Conservation (phyloP, 2,113 vertebrate species). For the Cyanoramphus novaezelandiae region DNA sequence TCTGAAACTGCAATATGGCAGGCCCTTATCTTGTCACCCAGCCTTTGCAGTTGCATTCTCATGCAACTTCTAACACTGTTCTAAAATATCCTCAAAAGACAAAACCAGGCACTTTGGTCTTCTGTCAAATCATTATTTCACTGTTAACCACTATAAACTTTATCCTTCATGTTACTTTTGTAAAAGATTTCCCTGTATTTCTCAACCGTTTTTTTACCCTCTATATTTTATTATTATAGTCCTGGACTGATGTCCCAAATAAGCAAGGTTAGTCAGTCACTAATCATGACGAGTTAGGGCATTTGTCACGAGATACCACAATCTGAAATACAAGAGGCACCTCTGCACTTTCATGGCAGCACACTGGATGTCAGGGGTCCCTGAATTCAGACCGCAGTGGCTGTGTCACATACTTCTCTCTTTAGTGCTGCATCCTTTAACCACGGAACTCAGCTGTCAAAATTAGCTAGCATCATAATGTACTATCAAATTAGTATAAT, state of each 20-base stretch:
- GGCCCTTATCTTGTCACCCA: neutral
- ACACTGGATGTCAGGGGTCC: neutral
- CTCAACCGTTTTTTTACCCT: neutral
- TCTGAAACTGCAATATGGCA: neutral
- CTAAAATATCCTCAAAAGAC: neutral
- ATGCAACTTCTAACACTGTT: neutral
- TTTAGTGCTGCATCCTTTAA: neutral
- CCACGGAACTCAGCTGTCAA: neutral
- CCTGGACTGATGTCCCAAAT: neutral
- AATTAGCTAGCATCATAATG: neutral
- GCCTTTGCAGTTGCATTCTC: neutral
- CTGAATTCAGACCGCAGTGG: fast-evolving
- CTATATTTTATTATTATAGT: neutral
- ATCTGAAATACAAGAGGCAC: neutral
- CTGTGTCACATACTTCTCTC: neutral
- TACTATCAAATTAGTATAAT: neutral
- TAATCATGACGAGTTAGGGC: neutral
- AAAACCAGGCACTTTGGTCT: neutral
- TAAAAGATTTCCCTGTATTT: neutral
- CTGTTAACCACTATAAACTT: neutral
- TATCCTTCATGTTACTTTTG: neutral
- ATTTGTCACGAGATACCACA: neutral
- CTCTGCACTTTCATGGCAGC: neutral
- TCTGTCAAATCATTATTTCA: neutral
- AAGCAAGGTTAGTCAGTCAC: neutral